These are phyloP conservation scores for Tinea pellionella DNA, from an alignment of 2,888 invertebrate genomes.

Conservation along the genomic window DNA sequence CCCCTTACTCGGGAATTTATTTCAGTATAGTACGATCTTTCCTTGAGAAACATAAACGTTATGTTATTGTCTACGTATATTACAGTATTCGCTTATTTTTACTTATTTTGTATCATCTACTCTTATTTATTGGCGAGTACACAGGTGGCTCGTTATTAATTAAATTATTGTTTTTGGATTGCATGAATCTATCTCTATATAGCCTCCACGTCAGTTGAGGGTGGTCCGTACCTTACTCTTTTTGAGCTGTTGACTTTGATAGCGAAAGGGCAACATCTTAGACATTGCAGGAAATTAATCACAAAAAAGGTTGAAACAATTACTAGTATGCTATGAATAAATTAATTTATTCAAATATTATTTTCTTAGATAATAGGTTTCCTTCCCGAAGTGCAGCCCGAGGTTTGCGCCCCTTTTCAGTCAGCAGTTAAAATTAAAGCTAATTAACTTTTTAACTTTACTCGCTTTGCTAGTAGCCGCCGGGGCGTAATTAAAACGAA, in stretches of 20 bases:
- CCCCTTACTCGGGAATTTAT: constrained; percentile 2
- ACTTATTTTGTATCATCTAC: not conserved
- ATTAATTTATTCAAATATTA: constrained; percentile 2
- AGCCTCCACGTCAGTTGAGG: too few species aligned
- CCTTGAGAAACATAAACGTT: constrained; percentile 1
- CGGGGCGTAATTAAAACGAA: constrained; percentile 53
- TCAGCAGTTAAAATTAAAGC: constrained; percentile 53
- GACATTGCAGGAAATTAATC: too few species aligned
- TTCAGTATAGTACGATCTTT: constrained; percentile 2
- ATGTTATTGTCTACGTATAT: not conserved
- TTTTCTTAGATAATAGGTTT: not conserved
- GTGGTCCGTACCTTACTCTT: too few species aligned
- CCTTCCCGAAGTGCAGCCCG: constrained; percentile 9
- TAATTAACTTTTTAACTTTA: constrained; percentile 57
- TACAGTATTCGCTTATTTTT: not conserved
- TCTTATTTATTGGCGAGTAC: not conserved
- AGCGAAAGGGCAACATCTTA: too few species aligned
- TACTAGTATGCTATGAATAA: constrained; percentile 4
- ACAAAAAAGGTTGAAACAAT: not conserved
- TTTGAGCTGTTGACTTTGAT: too few species aligned
- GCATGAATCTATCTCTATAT: too few species aligned
- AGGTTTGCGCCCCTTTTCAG: constrained; percentile 18
- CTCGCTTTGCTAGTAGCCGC: constrained; percentile 22
- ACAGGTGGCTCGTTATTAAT: too few species aligned
- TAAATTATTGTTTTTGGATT: too few species aligned